Evolutionary conservation across 2,797 vertebrate species (phyloP).

Genomic region (Ctenochaetus hawaiiensis): DNA sequence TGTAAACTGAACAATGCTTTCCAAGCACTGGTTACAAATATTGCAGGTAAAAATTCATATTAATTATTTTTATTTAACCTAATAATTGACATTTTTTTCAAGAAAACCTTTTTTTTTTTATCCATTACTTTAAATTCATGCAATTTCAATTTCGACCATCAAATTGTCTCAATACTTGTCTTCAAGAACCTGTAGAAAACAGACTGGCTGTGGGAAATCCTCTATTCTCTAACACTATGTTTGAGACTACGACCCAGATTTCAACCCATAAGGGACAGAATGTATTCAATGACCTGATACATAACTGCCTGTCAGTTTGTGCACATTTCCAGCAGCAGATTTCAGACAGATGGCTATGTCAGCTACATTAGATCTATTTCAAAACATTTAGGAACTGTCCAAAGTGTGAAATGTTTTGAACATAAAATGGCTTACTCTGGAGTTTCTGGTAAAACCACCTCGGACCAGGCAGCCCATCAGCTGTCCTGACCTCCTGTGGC

Average conservation of each 20-base stretch:
- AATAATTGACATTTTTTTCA: not conserved
- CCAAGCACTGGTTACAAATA: not conserved
- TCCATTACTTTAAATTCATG: not conserved
- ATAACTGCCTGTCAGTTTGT: constrained; percentile 27
- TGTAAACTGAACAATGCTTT: not conserved
- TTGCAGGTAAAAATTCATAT: not conserved
- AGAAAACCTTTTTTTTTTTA: not conserved
- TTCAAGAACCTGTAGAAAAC: constrained; percentile 16
- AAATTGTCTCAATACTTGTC: not conserved
- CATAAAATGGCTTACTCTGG: constrained; percentile 32
- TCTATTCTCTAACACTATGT: constrained; percentile 8
- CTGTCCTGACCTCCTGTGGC: constrained; percentile 40
- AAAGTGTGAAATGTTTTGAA: constrained; percentile 32
- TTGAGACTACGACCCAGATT: not conserved
- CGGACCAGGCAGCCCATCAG: constrained; percentile 28
- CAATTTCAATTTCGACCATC: not conserved
- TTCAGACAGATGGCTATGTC: constrained; percentile 55
- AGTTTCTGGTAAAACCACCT: constrained; percentile 26
- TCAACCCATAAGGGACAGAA: constrained; percentile 29
- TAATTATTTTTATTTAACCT: not conserved
- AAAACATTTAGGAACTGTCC: constrained; percentile 45
- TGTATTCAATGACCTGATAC: constrained; percentile 53
- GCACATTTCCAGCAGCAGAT: constrained; percentile 40
- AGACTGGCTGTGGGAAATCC: constrained; percentile 18
- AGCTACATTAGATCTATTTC: constrained; percentile 51